Evolutionary conservation across 2,888 invertebrate genomes (phyloP).

Genomic region (Ramazzottius varieornatus): DNA sequence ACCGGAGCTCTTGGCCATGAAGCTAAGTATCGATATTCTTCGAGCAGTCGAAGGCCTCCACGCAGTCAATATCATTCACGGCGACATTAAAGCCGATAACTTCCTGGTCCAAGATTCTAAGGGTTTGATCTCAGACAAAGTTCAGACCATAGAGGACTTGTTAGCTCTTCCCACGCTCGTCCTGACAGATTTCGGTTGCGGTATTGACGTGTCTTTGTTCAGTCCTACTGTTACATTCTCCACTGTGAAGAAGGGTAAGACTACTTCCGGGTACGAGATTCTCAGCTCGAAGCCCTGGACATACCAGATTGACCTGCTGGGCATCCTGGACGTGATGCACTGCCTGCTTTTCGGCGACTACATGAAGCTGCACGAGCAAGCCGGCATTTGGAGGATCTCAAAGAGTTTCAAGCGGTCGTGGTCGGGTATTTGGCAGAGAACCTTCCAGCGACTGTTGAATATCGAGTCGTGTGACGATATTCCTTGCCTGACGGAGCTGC

Average conservation of each 20-base stretch:
- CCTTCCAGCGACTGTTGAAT: not conserved
- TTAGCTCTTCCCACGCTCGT: not conserved
- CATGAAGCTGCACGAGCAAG: not conserved
- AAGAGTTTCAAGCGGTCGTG: not conserved
- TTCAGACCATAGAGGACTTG: not conserved
- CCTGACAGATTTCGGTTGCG: constrained; percentile 1
- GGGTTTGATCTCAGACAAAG: not conserved
- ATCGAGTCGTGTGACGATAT: not conserved
- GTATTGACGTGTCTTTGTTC: not conserved
- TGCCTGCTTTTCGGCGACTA: not conserved
- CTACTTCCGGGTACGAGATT: not conserved
- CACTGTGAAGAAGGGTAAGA: not conserved
- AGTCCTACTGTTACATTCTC: not conserved
- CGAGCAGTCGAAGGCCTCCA: not conserved
- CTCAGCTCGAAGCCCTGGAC: not conserved
- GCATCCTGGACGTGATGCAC: not conserved
- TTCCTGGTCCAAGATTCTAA: not conserved
- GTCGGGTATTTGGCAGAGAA: not conserved
- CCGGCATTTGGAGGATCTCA: not conserved
- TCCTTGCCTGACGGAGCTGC: not conserved
- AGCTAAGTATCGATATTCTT: not conserved
- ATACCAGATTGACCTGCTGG: not conserved
- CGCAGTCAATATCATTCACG: not conserved
- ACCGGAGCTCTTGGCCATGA: not conserved
- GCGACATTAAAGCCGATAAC: not conserved